phyloP scores from a whole-genome alignment of 2,113 vertebrate species.

The Pseudonaja textilis region DNA sequence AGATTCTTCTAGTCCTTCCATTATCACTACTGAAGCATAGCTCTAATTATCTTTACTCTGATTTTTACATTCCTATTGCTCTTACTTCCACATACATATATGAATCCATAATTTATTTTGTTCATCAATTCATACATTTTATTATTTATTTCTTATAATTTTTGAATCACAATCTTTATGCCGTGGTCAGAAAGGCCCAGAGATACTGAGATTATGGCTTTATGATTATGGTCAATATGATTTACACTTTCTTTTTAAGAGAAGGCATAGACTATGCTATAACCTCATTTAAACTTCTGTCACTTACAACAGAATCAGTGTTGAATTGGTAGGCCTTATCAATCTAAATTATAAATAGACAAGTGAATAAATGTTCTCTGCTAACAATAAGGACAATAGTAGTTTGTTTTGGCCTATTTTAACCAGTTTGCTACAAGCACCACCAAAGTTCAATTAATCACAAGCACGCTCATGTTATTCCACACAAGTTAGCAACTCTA shows the following conservation, averaged over 20 bases:
- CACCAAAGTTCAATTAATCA: neutral
- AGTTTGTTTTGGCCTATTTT: neutral
- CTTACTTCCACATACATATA: neutral
- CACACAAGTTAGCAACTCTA: neutral
- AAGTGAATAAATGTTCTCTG: neutral
- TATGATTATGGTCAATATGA: neutral
- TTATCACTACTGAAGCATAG: neutral
- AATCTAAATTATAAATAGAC: neutral
- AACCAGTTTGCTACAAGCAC: neutral
- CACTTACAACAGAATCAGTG: neutral
- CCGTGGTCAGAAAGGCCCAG: neutral
- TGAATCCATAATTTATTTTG: neutral
- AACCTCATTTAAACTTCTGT: neutral
- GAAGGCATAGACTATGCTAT: neutral
- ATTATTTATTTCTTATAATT: neutral
- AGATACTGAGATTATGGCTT: neutral
- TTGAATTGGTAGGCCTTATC: neutral
- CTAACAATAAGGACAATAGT: neutral
- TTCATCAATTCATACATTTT: neutral
- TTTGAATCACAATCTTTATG: neutral
- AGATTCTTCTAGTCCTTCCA: neutral
- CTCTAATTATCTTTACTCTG: neutral
- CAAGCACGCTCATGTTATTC: neutral
- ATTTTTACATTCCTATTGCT: neutral
- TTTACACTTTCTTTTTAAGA: neutral